Evolutionary conservation across 2,888 invertebrate genomes (phyloP).

Genomic region (Lamproptera curius): DNA sequence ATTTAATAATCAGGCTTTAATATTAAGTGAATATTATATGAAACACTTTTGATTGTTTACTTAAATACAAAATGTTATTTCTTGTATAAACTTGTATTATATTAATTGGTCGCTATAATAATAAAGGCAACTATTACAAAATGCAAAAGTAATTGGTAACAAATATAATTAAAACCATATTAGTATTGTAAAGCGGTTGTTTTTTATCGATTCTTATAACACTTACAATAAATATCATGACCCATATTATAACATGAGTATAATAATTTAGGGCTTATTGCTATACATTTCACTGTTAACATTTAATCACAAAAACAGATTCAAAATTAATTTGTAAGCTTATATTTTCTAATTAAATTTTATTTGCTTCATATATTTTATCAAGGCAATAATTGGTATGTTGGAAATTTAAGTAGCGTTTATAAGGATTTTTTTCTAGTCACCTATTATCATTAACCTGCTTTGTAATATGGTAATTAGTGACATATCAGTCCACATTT

Average conservation of each 20-base stretch:
- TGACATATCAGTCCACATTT: constrained; percentile 2
- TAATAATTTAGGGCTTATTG: neutral
- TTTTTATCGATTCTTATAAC: neutral
- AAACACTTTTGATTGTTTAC: no score
- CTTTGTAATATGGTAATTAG: no score
- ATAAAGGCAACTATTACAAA: constrained; percentile 5
- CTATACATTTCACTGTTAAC: neutral
- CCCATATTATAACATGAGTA: neutral
- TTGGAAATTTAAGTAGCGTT: no score
- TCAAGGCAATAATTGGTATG: no score
- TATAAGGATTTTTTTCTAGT: no score
- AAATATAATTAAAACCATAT: neutral
- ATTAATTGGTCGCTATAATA: constrained; percentile 1
- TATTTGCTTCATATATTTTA: no score
- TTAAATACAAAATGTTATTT: no score
- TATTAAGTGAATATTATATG: no score
- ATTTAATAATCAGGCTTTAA: no score
- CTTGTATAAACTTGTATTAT: constrained; percentile 1
- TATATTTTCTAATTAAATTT: neutral
- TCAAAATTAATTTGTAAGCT: neutral
- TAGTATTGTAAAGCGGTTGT: neutral
- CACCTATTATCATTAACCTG: no score
- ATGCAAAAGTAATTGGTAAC: constrained; percentile 13
- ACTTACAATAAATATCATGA: neutral
- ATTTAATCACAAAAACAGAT: neutral